phyloP scores from a whole-genome alignment of 2,797 vertebrate genomes.

The Telmatherina bonti region DNA sequence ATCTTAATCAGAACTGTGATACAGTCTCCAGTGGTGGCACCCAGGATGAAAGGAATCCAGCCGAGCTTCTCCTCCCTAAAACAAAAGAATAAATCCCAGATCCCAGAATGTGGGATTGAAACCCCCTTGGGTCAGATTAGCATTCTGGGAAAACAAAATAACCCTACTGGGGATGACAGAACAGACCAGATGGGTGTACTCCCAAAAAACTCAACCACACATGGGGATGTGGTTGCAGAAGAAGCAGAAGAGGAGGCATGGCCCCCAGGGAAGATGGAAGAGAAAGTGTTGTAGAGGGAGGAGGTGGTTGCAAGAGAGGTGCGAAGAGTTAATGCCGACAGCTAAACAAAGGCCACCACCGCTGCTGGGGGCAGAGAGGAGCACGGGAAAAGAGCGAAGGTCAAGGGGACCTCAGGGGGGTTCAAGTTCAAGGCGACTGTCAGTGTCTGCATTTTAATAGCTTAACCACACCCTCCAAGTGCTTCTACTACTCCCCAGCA shows the following conservation, averaged over 20 bases:
- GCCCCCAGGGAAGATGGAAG: slow-evolving; percentile 50
- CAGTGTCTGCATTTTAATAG: slow-evolving; percentile 77
- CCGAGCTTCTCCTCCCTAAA: slow-evolving; percentile 60
- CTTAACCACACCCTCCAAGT: slow-evolving; percentile 50
- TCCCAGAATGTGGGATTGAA: slow-evolving; percentile 78
- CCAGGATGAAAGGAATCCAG: slow-evolving; percentile 48
- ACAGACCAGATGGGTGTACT: slow-evolving; percentile 72
- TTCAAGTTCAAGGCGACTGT: slow-evolving; percentile 87
- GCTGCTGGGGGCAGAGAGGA: slow-evolving; percentile 69
- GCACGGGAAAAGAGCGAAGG: slow-evolving; percentile 80
- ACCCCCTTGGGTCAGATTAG: slow-evolving; percentile 72
- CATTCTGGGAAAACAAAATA: slow-evolving; percentile 83
- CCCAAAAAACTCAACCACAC: slow-evolving; percentile 57
- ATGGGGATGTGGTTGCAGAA: slow-evolving; percentile 48
- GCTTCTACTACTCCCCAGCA: slow-evolving; percentile 32
- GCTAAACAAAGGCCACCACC: slow-evolving; percentile 80
- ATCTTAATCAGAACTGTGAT: slow-evolving; percentile 17
- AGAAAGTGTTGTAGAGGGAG: slow-evolving; percentile 40
- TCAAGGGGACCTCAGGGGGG: slow-evolving; percentile 81
- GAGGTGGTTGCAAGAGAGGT: slow-evolving; percentile 43
- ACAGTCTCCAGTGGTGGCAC: slow-evolving; percentile 19
- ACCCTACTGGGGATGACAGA: slow-evolving; percentile 72
- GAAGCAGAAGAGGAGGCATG: slow-evolving; percentile 40
- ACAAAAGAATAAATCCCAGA: slow-evolving; percentile 71
- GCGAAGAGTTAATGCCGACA: slow-evolving; percentile 83